Base-by-base conservation (phyloP, 2,888 invertebrate species). In the Diaperis boleti region DNA sequence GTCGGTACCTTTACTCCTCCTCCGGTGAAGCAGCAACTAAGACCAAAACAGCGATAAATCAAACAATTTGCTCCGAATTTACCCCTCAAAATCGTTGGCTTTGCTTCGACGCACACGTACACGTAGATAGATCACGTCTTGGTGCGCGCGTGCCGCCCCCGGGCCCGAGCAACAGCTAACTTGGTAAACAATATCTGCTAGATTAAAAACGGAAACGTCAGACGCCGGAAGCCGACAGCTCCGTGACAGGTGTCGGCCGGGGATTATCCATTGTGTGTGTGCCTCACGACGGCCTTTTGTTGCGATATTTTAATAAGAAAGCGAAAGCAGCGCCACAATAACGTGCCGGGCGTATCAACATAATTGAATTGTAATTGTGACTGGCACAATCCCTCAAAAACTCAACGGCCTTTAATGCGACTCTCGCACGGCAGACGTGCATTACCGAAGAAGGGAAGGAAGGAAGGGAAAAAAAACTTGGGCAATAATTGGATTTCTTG, bases 171-270 rank as follows among this genome's bases (percentile, higher is more conserved):
- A 75, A 75, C 76, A 74, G 75, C 75, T 71, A 74, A 72, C 72
- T 67, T 64, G 65, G 74, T 73, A 76, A 78, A 78, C 79, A 78
- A 79, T 78, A 79, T 78, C 76, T 73, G 74, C 69, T 75, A 78
- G 78, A 79, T 78, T 79, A 79, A 78, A 78, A 79, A 78, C 76
- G 78, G 76, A 78, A 77, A 76, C 74, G 75, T 75, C 75, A 72
- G 73, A 67, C 72, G 73, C 69, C 73, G 74, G 73, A 76, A 75
- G 74, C 74, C 72, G 75, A 75, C 74, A 73, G 72, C 67, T 68
- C 71, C 74, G 70, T 74, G 76, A 77, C 77, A 78, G 76, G 76
- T 77, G 75, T 76, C 74, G 66, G 72, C 67, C 50, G 69, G 68
- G 70, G 66, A 69, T 70, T 72, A 69, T 66, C 66, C 65, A 68